Evolutionary conservation across 2,888 invertebrate species (phyloP).

Genomic region (Pterostichus niger): DNA sequence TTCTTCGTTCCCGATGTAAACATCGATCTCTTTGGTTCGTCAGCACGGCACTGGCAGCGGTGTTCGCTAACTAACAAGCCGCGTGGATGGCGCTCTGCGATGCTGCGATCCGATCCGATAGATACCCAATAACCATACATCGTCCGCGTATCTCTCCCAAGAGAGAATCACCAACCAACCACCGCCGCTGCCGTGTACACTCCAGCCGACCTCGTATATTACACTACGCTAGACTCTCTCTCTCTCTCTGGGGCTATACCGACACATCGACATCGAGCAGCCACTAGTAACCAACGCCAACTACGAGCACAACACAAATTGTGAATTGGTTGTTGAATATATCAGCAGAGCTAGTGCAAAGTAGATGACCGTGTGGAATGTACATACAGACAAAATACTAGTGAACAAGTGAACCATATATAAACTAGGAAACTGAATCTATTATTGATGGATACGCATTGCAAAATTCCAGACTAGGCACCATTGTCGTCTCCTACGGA

Average conservation of each 20-base stretch:
- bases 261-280: background rate
- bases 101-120: slow-evolving; percentile 71
- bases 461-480: no score
- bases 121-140: slow-evolving; percentile 76
- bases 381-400: no score
- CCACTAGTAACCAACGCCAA: background rate
- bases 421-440: no score
- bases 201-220: slow-evolving; percentile 29
- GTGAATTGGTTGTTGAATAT: slow-evolving; percentile 31
- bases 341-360: background rate
- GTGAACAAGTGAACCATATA: no score
- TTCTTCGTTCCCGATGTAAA: background rate
- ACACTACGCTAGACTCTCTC: background rate
- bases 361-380: no score
- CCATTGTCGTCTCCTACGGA: no score
- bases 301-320: slow-evolving; percentile 28
- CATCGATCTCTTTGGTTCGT: background rate
- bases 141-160: slow-evolving; percentile 75
- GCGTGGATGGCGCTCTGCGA: background rate
- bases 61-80: background rate
- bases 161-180: slow-evolving; percentile 69
- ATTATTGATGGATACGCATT: no score
- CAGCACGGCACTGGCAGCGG: background rate
- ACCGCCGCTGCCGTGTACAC: no score
- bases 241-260: background rate